Percentiles rank a stretch among this genome's conserved stretches.
These are phyloP conservation scores for Lepidotrigona ventralis DNA, from an alignment of 1,140 invertebrate species.

Conservation along the genomic window DNA sequence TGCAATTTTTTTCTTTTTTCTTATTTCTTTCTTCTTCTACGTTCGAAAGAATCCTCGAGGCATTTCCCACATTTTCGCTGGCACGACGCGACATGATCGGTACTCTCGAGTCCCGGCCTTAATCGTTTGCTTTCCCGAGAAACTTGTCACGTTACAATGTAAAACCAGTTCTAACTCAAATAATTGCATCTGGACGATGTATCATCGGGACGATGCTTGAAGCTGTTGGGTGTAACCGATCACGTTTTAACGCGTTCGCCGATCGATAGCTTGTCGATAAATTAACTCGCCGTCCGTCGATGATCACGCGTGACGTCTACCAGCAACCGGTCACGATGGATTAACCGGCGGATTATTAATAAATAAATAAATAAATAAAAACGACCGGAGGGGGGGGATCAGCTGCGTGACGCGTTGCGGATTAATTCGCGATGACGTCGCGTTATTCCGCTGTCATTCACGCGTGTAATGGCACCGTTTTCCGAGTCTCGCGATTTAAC, in stretches of 20 bases:
- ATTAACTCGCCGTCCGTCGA: slow-evolving; percentile 26
- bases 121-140: background rate
- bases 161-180: background rate
- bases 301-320: slow-evolving; percentile 10
- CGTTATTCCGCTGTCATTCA: slow-evolving; percentile 19
- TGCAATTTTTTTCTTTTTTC: background rate
- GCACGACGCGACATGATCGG: background rate
- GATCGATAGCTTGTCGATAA: slow-evolving; percentile 17
- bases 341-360: slow-evolving; percentile 23
- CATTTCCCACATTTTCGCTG: background rate
- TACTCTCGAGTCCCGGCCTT: background rate
- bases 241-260: background rate
- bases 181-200: background rate
- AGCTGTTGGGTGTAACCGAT: background rate
- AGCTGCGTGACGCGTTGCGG: slow-evolving; percentile 2
- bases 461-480: slow-evolving; percentile 40
- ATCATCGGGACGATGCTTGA: background rate
- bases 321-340: slow-evolving; percentile 21
- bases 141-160: background rate
- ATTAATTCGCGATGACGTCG: slow-evolving; percentile 60
- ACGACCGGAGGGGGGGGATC: background rate
- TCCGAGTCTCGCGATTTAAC: slow-evolving; percentile 30
- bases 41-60: background rate
- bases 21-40: background rate
- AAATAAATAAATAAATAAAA: slow-evolving; percentile 21